Conservation (phyloP, 2,797 vertebrate species). For the Oceanodroma leucorhoa region DNA sequence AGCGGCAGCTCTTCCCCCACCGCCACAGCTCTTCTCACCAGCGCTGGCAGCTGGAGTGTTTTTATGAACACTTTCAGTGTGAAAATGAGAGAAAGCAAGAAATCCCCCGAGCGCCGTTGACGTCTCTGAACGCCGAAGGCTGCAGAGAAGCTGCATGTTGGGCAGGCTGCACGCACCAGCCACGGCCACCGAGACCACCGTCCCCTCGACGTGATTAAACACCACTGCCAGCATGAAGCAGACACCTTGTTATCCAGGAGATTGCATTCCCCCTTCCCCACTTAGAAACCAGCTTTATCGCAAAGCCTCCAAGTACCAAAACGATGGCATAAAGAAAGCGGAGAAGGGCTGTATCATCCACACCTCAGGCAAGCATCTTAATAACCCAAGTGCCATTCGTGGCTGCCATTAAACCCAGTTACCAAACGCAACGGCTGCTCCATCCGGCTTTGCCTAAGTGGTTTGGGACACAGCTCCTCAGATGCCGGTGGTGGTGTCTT, state of each 20-base stretch:
- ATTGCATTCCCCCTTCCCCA: background rate
- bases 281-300: background rate
- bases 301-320: background rate
- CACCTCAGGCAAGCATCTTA: background rate
- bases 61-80: background rate
- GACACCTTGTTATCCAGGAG: background rate
- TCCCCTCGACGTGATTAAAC: background rate
- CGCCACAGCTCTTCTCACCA: fast-evolving
- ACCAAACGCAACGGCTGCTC: background rate
- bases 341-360: background rate
- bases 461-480: background rate
- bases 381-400: fast-evolving
- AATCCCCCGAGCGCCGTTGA: fast-evolving
- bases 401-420: background rate
- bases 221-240: background rate
- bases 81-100: background rate
- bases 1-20: background rate
- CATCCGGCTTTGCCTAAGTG: background rate
- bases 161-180: background rate
- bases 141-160: fast-evolving
- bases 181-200: fast-evolving
- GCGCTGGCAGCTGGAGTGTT: background rate
- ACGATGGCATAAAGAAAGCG: fast-evolving
- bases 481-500: background rate
- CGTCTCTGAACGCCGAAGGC: background rate